phyloP scores from a whole-genome alignment of 2,797 vertebrate species.

The Sternotherus odoratus region DNA sequence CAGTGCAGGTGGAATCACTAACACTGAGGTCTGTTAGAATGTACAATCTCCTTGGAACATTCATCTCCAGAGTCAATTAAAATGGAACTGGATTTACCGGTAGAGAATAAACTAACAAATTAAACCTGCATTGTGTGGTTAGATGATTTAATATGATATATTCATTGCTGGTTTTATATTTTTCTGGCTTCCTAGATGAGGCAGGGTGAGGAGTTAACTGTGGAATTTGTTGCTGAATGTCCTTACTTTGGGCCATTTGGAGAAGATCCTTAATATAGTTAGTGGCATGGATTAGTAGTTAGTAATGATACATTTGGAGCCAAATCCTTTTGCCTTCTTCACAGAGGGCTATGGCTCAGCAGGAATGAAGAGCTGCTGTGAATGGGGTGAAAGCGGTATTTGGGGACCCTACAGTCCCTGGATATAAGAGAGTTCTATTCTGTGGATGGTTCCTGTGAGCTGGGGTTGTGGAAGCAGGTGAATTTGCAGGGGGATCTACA shows the following conservation, averaged over 20 bases:
- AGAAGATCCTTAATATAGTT: not conserved
- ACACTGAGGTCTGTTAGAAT: not conserved
- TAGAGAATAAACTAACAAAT: not conserved
- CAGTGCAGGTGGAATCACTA: not conserved
- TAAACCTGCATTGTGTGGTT: not conserved
- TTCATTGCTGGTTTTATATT: not conserved
- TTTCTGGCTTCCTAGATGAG: not conserved
- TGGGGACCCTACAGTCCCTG: not conserved
- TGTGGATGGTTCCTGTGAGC: not conserved
- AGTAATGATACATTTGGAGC: not conserved
- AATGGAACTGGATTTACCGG: not conserved
- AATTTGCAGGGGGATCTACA: accelerated
- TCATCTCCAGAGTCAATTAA: not conserved
- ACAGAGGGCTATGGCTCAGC: accelerated
- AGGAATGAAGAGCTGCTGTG: accelerated
- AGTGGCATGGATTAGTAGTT: not conserved
- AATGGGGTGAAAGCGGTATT: accelerated
- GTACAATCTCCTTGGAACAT: not conserved
- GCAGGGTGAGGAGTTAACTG: not conserved
- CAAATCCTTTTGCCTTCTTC: not conserved
- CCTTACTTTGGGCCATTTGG: not conserved
- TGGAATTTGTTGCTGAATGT: not conserved
- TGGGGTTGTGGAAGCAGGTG: not conserved
- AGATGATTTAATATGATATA: not conserved
- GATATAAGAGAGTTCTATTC: not conserved